Evolutionary conservation across 2,113 vertebrate species (phyloP), one percentile per base, ranked within the genome.

Genomic region (Formicarius rufipectus): DNA sequence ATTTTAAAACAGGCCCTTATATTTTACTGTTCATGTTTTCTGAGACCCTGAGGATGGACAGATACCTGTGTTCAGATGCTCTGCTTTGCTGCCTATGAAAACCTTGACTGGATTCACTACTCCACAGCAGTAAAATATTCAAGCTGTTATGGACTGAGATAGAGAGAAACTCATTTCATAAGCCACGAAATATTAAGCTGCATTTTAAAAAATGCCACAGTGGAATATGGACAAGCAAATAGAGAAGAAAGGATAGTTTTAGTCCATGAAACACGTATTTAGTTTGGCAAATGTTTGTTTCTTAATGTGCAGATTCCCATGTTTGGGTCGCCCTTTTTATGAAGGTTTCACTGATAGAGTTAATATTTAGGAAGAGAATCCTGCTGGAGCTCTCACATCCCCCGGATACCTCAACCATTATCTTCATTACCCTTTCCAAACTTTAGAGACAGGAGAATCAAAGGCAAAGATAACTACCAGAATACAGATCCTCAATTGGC

Each of bases 151-250:
- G 20, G 31, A 13, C 47, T 87, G 40, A 53, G n/a, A 60, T 4
- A 35, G n/a, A 66, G 4, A 58, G 30, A 18, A 69, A 77, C 9
- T 12, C 16, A 72, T 83, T 68, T 77, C 30, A 83, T 64, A 56
- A 68, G 25, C 24, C 2, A 13, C 24, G 33, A 60, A 83, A 86
- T 9, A 47, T 44, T 52, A 73, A 86, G 40, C 9, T 60, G 27
- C 0, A 0, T 44, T 72, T 90, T 64, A 1, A 24, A 62, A 87
- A 88, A 86, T 30, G 10, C 21, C 9, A 6, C 24, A 27, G 40
- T 66, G 40, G 45, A 44, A 37, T 69, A 44, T 1, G 12, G 37
- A 27, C 27, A 64, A 40, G 19, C 40, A 83, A 44, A 83, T 2
- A 37, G 37, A 73, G 33, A 68, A 82, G 5, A 37, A 78, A 45